These are phyloP conservation scores for Brachyrhaphis roseni DNA, from an alignment of 2,797 vertebrate genomes.

Conservation along the genomic window DNA sequence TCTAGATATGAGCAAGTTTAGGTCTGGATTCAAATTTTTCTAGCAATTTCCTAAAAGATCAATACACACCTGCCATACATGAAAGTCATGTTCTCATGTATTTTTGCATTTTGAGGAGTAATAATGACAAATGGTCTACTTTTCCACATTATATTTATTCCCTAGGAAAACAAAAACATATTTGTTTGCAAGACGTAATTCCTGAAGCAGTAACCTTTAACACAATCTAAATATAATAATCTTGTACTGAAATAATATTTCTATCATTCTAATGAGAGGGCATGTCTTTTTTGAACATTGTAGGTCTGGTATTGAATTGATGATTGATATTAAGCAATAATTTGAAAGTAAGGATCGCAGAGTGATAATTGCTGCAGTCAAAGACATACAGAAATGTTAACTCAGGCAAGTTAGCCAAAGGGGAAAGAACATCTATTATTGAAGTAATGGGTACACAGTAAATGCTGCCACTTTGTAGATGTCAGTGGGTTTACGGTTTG, in stretches of 20 bases:
- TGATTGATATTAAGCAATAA: conserved; percentile 56
- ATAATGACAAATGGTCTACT: background rate
- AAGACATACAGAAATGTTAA: conserved; percentile 29
- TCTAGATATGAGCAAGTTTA: background rate
- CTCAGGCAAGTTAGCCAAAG: conserved; percentile 28
- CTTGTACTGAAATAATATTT: background rate
- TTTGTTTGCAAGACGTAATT: background rate
- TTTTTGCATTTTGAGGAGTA: background rate
- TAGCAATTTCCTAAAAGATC: background rate
- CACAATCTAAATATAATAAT: background rate
- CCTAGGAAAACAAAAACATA: background rate
- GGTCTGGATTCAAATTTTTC: background rate
- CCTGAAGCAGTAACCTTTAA: background rate
- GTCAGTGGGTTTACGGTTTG: conserved; percentile 49
- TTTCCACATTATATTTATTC: background rate
- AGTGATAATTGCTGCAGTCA: conserved; percentile 45
- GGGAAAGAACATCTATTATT: conserved; percentile 42
- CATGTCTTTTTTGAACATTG: conserved; percentile 30
- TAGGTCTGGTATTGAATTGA: conserved; percentile 21
- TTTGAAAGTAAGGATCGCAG: conserved; percentile 23
- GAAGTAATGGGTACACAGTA: conserved; percentile 15
- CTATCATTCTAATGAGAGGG: background rate
- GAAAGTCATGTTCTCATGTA: background rate
- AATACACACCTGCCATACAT: background rate
- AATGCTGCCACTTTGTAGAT: conserved; percentile 22